phyloP scores from a whole-genome alignment of 2,113 vertebrate genomes.

The Rattus rattus region DNA sequence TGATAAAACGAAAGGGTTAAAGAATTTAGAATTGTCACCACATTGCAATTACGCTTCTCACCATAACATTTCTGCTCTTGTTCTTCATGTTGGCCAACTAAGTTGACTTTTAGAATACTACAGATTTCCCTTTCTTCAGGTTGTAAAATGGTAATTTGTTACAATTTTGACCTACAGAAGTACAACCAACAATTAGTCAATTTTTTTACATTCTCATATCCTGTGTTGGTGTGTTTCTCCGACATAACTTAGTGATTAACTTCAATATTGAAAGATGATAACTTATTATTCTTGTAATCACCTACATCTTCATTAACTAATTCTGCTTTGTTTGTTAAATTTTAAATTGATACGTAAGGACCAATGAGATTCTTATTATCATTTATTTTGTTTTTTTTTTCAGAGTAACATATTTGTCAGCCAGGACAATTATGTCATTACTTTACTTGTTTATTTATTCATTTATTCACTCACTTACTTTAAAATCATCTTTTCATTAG shows the following conservation, averaged over 20 bases:
- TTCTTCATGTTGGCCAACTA: not conserved
- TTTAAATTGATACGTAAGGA: not conserved
- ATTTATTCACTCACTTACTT: not conserved
- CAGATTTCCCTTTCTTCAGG: not conserved
- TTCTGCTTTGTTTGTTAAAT: not conserved
- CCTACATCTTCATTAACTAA: not conserved
- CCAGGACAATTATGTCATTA: not conserved
- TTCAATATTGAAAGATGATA: not conserved
- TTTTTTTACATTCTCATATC: not conserved
- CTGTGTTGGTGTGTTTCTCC: not conserved
- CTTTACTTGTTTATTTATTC: not conserved
- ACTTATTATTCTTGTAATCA: not conserved
- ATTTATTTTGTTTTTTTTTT: not conserved
- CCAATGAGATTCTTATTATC: not conserved
- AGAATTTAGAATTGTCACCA: not conserved
- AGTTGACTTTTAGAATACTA: not conserved
- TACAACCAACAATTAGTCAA: not conserved
- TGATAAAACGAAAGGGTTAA: not conserved
- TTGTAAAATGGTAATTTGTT: not conserved
- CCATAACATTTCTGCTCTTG: not conserved
- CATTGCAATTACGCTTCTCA: not conserved
- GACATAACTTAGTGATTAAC: not conserved
- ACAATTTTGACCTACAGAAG: not conserved
- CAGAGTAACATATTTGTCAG: not conserved
- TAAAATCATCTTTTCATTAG: not conserved